phyloP scores from a whole-genome alignment of 2,888 invertebrate genomes.

The Cistogaster globosa region DNA sequence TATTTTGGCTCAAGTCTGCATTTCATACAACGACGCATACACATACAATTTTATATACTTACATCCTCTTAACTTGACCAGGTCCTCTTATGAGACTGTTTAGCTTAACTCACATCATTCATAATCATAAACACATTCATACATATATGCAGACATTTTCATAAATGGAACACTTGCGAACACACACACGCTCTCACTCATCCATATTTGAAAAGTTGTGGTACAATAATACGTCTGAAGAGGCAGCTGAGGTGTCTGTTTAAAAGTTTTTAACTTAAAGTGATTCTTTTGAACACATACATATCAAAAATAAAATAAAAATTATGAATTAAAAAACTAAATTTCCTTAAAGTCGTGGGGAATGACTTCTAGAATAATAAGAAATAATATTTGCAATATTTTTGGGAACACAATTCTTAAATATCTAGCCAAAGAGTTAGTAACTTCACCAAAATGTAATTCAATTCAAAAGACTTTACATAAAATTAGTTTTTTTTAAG shows the following conservation, averaged over 20 bases:
- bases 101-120: slow-evolving; percentile 57
- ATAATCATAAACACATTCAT: slow-evolving; percentile 28
- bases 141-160: slow-evolving; percentile 1
- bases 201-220: slow-evolving; percentile 38
- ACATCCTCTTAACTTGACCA: slow-evolving; percentile 5
- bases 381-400: too few relatives aligned
- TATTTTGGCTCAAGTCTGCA: slow-evolving; percentile 49
- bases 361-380: too few relatives aligned
- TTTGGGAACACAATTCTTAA: too few relatives aligned
- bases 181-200: not conserved
- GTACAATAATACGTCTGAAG: slow-evolving; percentile 56
- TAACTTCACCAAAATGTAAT: too few relatives aligned
- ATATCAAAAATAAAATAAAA: not conserved
- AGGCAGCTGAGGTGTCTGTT: slow-evolving; percentile 57
- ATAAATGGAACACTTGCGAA: slow-evolving; percentile 43
- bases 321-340: too few relatives aligned
- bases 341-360: too few relatives aligned
- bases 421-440: too few relatives aligned
- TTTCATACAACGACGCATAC: slow-evolving; percentile 28
- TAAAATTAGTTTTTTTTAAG: too few relatives aligned
- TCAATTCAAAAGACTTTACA: too few relatives aligned
- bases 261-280: slow-evolving; percentile 26
- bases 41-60: not conserved
- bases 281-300: too few relatives aligned
- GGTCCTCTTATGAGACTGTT: slow-evolving; percentile 45